Percentiles rank a stretch among this genome's conserved stretches.
Conservation (phyloP, 2,888 invertebrate species). For the Gnatocerus cornutus region DNA sequence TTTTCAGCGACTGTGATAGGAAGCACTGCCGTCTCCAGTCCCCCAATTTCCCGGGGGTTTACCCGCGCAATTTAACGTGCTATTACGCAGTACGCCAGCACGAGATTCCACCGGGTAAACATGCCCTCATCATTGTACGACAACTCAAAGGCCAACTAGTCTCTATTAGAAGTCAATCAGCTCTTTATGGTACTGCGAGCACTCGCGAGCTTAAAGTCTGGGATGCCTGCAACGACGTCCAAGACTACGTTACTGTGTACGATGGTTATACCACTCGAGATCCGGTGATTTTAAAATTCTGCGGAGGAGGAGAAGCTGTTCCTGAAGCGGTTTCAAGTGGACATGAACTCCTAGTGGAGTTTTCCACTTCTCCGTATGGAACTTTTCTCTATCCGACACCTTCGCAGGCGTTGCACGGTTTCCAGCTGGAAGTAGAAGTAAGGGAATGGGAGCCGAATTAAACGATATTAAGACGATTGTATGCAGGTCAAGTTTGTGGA, state of each 20-base stretch:
- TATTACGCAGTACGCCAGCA: constrained; percentile 92
- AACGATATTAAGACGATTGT: background rate
- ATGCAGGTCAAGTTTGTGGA: constrained; percentile 83
- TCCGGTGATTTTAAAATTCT: constrained; percentile 91
- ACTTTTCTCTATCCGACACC: constrained; percentile 89
- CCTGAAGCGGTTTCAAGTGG: constrained; percentile 91
- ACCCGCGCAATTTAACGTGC: constrained; percentile 94
- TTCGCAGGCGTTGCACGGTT: constrained; percentile 86
- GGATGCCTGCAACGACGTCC: constrained; percentile 89
- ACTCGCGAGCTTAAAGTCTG: constrained; percentile 77
- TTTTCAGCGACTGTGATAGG: constrained; percentile 94
- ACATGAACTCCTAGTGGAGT: constrained; percentile 90
- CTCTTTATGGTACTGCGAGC: constrained; percentile 76
- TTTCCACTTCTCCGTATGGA: constrained; percentile 91
- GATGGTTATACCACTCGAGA: constrained; percentile 92
- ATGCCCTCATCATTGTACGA: constrained; percentile 88
- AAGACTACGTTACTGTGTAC: constrained; percentile 90
- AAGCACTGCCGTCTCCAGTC: constrained; percentile 92
- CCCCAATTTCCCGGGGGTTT: constrained; percentile 94
- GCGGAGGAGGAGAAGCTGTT: constrained; percentile 90
- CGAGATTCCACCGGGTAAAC: constrained; percentile 89
- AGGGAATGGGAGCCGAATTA: background rate
- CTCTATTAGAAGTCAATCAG: constrained; percentile 86
- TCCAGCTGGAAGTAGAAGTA: constrained; percentile 88
- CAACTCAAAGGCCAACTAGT: constrained; percentile 90